Evolutionary conservation across 1,140 invertebrate genomes (phyloP), one percentile per base, ranked within the genome.

Genomic region (Polypedilum pembai): DNA sequence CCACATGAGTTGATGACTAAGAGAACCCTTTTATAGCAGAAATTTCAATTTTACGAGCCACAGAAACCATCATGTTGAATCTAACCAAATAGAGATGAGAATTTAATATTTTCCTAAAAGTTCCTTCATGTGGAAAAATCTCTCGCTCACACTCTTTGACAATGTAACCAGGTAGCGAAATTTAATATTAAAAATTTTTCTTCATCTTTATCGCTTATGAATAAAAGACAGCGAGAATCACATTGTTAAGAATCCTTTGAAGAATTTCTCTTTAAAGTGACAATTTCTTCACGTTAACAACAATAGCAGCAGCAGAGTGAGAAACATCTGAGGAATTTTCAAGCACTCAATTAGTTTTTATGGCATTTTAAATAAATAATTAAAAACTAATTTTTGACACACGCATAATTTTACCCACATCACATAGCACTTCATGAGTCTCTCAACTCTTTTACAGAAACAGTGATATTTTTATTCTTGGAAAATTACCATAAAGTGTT

Each of bases 401-500:
- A 12, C 45, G 45, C 45, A 56, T 12, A 45, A 18, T 69, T 18
- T 20, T 69, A 69, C 17, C 65, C 65, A 69, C 17, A 18, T 69
- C 65, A 69, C 12, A 20, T 69, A 18, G 18, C 65, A 69, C 65
- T 69, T 69, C 17, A 69, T 69, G 65, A 69, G 18, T 69, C 65
- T 69, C 65, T 20, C 17, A 69, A 69, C 65, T 69, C 65, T 69
- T 69, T 69, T 69, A 18, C 65, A 18, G 65, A n/a, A 69, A n/a
- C 20, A 69, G 17, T 69, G 8, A 18, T 69, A 18, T 69, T 69
- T 69, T 8, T 69, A 20, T 69, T n/a, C 17, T 69, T 69, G n/a
- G 17, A 69, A 69, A 69, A 69, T 69, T 69, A 69, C 65, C 17
- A 69, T 69, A 18, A 69, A 69, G 65, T 69, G 65, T 69, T 69